Evolutionary conservation across 2,113 vertebrate genomes (phyloP).

Genomic region (Microcebus lehilahytsara): DNA sequence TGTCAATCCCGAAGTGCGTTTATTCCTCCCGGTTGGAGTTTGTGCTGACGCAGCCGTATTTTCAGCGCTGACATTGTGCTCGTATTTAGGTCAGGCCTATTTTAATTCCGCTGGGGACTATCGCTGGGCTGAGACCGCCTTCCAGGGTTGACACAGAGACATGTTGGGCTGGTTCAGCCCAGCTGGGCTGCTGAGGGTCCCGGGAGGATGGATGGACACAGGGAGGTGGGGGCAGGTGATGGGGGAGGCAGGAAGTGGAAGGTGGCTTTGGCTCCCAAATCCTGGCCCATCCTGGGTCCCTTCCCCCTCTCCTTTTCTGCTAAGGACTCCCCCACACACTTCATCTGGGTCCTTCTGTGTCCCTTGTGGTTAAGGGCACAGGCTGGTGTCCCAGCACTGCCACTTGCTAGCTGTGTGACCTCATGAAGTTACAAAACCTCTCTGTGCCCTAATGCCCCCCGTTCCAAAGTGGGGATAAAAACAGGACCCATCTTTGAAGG

Average conservation of each 20-base stretch:
- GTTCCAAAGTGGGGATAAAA: background rate
- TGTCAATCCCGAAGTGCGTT: background rate
- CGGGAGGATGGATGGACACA: background rate
- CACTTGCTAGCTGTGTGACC: background rate
- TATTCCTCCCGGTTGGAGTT: background rate
- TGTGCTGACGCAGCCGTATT: background rate
- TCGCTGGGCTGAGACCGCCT: background rate
- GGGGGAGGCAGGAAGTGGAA: background rate
- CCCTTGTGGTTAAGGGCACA: background rate
- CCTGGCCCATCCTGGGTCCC: background rate
- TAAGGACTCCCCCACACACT: background rate
- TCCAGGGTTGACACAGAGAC: background rate
- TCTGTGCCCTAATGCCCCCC: background rate
- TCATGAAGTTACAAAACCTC: background rate
- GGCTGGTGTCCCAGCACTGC: background rate
- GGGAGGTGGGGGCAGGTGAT: background rate
- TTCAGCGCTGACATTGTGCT: background rate
- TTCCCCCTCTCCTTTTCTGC: background rate
- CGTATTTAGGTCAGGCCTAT: conserved; percentile 72
- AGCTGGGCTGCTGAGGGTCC: background rate
- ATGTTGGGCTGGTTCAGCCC: background rate
- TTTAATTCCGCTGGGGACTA: conserved; percentile 39
- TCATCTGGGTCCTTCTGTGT: background rate
- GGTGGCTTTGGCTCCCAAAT: background rate
- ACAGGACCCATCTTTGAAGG: background rate